Conservation (phyloP, 2,113 vertebrate genomes). For the Silurus asotus region DNA sequence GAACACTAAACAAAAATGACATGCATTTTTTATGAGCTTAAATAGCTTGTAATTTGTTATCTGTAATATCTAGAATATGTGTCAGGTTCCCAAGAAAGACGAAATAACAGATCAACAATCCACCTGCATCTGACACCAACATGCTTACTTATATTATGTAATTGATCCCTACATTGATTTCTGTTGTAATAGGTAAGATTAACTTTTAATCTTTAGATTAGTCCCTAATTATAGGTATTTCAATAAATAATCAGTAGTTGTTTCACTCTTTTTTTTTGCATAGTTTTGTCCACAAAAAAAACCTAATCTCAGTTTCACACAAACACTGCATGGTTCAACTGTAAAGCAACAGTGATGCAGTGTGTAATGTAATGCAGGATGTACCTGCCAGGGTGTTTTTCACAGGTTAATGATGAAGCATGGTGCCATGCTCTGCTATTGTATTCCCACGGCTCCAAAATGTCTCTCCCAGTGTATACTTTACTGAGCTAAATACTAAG, state of each 20-base stretch:
- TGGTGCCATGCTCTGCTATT: slow-evolving; percentile 9
- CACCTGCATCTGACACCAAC: neutral
- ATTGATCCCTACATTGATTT: neutral
- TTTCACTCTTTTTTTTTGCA: neutral
- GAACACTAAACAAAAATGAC: neutral
- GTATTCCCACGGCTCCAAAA: slow-evolving; percentile 34
- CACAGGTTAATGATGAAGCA: slow-evolving; percentile 32
- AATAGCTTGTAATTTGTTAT: neutral
- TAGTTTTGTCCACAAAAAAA: no score
- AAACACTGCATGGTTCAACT: slow-evolving; percentile 1
- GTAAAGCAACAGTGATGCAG: slow-evolving; percentile 27
- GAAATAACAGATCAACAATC: neutral
- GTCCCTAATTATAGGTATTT: neutral
- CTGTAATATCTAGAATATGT: neutral
- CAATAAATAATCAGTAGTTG: neutral
- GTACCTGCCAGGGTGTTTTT: slow-evolving; percentile 26
- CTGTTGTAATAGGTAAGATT: neutral
- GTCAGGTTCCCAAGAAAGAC: neutral
- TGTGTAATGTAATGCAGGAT: slow-evolving; percentile 24
- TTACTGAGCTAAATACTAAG: slow-evolving; percentile 37
- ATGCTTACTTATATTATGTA: neutral
- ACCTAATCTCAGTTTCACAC: slow-evolving; percentile 5
- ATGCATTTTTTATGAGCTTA: no score
- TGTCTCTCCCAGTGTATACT: slow-evolving; percentile 19
- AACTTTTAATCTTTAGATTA: neutral